These are phyloP conservation scores for Orientallactaga sibirica DNA, from an alignment of 2,797 vertebrate species.

Conservation along the genomic window DNA sequence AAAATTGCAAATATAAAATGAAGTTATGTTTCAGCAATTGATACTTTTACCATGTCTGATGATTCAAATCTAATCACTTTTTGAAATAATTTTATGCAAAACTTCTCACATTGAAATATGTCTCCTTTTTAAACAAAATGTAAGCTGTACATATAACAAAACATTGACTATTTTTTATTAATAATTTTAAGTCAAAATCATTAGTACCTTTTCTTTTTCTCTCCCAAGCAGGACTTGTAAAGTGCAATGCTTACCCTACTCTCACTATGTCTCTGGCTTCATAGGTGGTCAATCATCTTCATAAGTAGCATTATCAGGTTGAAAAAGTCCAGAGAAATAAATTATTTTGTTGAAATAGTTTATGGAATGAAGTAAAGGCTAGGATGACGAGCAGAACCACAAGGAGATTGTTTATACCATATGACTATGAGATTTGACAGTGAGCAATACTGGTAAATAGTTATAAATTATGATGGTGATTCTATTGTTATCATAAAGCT, in stretches of 20 bases:
- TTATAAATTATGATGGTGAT: background rate
- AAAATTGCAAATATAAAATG: conserved; percentile 23
- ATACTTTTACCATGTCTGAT: background rate
- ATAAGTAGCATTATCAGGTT: background rate
- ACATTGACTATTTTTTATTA: background rate
- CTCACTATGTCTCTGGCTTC: background rate
- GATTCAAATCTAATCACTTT: background rate
- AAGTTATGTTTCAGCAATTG: background rate
- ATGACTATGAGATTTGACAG: background rate
- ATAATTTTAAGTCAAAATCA: conserved; percentile 6
- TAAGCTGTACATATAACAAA: conserved; percentile 9
- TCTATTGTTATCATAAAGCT: background rate
- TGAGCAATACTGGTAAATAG: background rate
- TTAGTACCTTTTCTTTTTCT: conserved; percentile 12
- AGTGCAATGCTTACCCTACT: background rate
- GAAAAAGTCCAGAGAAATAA: conserved; percentile 6
- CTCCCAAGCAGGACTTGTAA: background rate
- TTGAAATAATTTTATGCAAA: conserved; percentile 21
- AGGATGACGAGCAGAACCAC: background rate
- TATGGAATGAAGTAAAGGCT: background rate
- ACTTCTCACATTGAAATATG: background rate
- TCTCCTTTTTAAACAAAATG: background rate
- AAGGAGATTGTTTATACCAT: background rate
- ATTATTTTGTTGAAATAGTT: conserved; percentile 33
- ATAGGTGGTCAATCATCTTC: background rate